phyloP scores from a whole-genome alignment of 2,113 vertebrate species.

The Ploceus nigricollis region DNA sequence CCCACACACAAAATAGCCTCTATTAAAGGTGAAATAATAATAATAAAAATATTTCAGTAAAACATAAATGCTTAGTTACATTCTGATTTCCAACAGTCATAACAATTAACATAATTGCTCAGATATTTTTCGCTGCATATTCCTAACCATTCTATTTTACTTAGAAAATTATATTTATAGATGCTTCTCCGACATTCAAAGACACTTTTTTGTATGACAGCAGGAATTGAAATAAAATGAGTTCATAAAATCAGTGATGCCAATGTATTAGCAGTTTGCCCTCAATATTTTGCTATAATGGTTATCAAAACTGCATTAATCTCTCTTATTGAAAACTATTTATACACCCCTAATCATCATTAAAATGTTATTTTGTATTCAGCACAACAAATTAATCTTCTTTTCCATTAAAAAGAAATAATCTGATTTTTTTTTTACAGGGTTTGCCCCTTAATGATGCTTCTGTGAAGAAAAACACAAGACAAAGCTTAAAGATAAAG shows the following conservation, averaged over 20 bases:
- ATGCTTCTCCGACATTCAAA: neutral
- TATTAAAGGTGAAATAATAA: slow-evolving; percentile 26
- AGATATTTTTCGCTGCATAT: neutral
- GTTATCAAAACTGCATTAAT: neutral
- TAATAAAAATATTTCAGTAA: slow-evolving; percentile 12
- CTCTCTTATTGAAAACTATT: slow-evolving; percentile 3
- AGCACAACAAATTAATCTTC: slow-evolving; percentile 20
- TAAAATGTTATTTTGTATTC: slow-evolving; percentile 36
- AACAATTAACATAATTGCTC: slow-evolving; percentile 11
- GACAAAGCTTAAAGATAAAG: neutral
- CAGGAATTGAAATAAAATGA: slow-evolving; percentile 5
- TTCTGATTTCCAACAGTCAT: slow-evolving; percentile 8
- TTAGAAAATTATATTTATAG: neutral
- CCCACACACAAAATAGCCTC: slow-evolving; percentile 15
- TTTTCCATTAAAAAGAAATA: slow-evolving; percentile 16
- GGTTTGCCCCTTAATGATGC: neutral
- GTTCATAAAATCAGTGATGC: slow-evolving; percentile 35
- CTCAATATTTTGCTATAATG: slow-evolving; percentile 32
- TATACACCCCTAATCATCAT: slow-evolving; percentile 10
- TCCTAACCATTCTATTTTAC: neutral
- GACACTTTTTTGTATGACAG: neutral
- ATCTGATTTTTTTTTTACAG: neutral
- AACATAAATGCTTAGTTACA: slow-evolving; percentile 21
- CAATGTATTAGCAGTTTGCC: neutral
- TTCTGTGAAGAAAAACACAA: neutral